phyloP scores from a whole-genome alignment of 2,888 invertebrate species.

The Lepas anatifera region DNA sequence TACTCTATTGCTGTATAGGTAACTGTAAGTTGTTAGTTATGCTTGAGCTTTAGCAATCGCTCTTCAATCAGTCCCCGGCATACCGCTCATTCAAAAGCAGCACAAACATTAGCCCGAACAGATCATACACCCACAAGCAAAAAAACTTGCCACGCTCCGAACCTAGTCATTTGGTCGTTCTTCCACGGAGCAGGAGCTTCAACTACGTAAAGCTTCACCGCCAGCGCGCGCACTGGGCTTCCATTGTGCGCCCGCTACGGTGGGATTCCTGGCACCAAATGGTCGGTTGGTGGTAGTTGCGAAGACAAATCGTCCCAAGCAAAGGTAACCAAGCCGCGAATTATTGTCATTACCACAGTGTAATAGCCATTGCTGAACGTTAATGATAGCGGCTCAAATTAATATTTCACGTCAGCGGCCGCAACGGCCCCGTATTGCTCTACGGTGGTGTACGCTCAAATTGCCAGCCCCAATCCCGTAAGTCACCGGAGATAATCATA shows the following conservation, averaged over 20 bases:
- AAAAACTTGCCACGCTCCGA: no score
- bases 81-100: no score
- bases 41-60: no score
- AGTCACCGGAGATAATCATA: conserved; percentile 6
- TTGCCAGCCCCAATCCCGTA: conserved; percentile 1
- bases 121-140: no score
- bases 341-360: conserved; percentile 7
- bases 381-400: conserved; percentile 4
- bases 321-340: conserved; percentile 7
- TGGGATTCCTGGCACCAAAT: background rate
- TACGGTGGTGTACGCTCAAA: background rate
- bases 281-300: background rate
- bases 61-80: no score
- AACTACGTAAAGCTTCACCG: no score
- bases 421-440: background rate
- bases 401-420: conserved; percentile 1
- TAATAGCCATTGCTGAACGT: conserved; percentile 6
- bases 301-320: background rate
- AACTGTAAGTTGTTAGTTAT: no score
- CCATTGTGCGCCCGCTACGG: background rate
- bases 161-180: no score
- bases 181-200: no score
- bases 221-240: no score
- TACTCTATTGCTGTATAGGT: no score
- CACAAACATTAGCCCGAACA: no score